These are phyloP conservation scores for Pandion haliaetus DNA, from an alignment of 2,113 vertebrate genomes.

Conservation along the genomic window DNA sequence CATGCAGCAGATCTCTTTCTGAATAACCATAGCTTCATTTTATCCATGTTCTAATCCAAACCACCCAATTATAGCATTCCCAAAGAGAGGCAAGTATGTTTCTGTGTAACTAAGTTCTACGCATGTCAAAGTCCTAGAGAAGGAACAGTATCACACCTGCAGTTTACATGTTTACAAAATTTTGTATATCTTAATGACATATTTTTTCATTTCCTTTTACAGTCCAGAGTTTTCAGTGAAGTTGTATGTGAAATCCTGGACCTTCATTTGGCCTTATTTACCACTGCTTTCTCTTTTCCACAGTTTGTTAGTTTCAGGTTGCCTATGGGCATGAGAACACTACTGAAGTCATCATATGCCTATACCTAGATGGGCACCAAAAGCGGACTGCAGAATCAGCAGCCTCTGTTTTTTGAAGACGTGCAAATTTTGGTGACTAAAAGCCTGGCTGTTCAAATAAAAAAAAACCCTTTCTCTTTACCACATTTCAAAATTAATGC, in stretches of 20 bases:
- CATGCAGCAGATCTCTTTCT: not conserved
- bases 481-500: not conserved
- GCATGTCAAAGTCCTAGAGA: not conserved
- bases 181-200: not conserved
- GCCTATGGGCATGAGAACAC: not conserved
- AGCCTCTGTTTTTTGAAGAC: not conserved
- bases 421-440: not conserved
- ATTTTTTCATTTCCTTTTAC: not conserved
- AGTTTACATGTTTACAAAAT: not conserved
- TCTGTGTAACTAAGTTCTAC: not conserved
- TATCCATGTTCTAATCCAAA: not conserved
- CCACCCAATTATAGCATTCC: accelerated
- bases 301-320: not conserved
- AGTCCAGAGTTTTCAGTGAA: not conserved
- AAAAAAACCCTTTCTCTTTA: not conserved
- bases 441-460: not conserved
- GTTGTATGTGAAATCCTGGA: not conserved
- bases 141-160: not conserved
- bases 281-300: not conserved
- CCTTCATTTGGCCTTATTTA: not conserved
- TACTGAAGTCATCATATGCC: not conserved
- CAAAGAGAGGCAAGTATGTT: not conserved
- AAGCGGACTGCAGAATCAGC: not conserved
- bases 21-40: not conserved
- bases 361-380: not conserved